Evolutionary conservation across 2,888 invertebrate species (phyloP), one percentile per base, ranked within the genome.

Genomic region (Polia nebulosa): DNA sequence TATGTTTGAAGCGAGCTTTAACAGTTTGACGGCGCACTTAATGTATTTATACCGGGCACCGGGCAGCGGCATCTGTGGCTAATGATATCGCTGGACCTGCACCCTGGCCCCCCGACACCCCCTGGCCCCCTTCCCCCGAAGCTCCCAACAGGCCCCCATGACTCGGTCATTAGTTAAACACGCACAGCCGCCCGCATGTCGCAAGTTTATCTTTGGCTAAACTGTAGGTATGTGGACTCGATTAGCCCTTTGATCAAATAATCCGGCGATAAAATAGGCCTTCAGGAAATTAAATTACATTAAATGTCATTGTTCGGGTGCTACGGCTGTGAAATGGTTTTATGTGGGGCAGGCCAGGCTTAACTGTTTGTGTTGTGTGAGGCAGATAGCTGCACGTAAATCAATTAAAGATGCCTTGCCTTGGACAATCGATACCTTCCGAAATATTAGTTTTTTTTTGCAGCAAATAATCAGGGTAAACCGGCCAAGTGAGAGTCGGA

Each of bases 241-340:
- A 95, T 95, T 95, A 95, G 95, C 93, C 95, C 95, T 95, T 95
- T 95, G 95, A 95, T 95, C 95, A 95, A 95, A 95, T 95, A 95
- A 95, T 94, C 92, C 92, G 76, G 85, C 90, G 93, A 95, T 95
- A 94, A 95, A 95, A 91, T 93, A 92, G 93, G 92, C 92, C 90
- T 92, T 90, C 88, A 88, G 92, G 93, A 94, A 94, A 95, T 95
- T 95, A 93, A 95, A 95, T 95, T 93, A 93, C 91, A 90, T 92
- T 92, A 92, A 88, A 90, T 89, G 93, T 90, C 91, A 94, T 94
- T 94, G 93, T 94, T 88, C 85, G 87, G 84, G 86, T 72, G 86
- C 81, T 86, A 76, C 81, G 86, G 85, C 86, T 74, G 85, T 85
- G 87, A 87, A 89, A 89, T 87, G 81, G 85, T 75, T 83, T 67